Percentiles rank a stretch among this genome's conserved stretches.
These are phyloP conservation scores for Holocentrus rufus DNA, from an alignment of 2,797 vertebrate species.

Conservation along the genomic window DNA sequence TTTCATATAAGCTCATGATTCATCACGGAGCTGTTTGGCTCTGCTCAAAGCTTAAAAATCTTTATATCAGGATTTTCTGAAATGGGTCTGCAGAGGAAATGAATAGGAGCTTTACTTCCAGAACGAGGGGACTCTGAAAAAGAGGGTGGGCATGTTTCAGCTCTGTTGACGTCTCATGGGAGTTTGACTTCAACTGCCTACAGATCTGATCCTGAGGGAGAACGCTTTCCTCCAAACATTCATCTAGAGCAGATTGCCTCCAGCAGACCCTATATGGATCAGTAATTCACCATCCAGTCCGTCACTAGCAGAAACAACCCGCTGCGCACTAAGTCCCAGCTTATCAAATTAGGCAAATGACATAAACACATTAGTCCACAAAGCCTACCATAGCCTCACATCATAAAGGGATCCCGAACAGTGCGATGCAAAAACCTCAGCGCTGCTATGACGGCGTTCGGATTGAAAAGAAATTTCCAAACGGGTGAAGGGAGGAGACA, in stretches of 20 bases:
- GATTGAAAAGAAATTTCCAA: slow-evolving; percentile 11
- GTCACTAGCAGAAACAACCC: slow-evolving; percentile 46
- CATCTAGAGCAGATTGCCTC: slow-evolving; percentile 48
- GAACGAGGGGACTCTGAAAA: slow-evolving; percentile 5
- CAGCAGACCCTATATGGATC: slow-evolving; percentile 28
- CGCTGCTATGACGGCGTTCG: slow-evolving; percentile 1
- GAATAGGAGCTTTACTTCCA: neutral
- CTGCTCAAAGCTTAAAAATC: too few species aligned
- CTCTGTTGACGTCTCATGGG: neutral
- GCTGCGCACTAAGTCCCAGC: slow-evolving; percentile 55
- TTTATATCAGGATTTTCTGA: too few species aligned
- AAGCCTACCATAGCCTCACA: slow-evolving; percentile 24
- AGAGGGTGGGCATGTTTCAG: slow-evolving; percentile 8
- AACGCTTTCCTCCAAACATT: slow-evolving; percentile 13
- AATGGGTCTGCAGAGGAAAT: too few species aligned
- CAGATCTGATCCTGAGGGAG: slow-evolving; percentile 21
- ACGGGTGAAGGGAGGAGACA: slow-evolving; percentile 8
- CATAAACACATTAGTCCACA: slow-evolving; percentile 40
- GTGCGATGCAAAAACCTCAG: slow-evolving; percentile 16
- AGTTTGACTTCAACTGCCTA: slow-evolving; percentile 33
- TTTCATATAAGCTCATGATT: too few species aligned
- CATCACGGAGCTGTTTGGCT: too few species aligned
- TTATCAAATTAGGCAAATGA: slow-evolving; percentile 58
- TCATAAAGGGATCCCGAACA: slow-evolving; percentile 37
- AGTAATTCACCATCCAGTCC: slow-evolving; percentile 48